Base-by-base conservation (phyloP, 2,113 vertebrate species). In the Strigops habroptila region DNA sequence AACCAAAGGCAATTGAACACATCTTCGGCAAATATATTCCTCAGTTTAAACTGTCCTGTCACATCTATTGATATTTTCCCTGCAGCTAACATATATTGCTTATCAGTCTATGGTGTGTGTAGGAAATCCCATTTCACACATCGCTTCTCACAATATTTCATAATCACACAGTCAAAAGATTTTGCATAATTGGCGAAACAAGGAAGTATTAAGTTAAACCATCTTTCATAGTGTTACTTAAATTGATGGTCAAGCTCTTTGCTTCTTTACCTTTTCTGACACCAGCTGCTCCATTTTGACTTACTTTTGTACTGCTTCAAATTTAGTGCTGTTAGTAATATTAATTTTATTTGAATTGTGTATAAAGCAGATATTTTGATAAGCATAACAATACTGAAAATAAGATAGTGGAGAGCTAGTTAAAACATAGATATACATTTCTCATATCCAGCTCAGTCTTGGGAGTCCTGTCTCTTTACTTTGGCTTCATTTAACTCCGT, bases 41-140 rank as follows among this genome's bases (percentile, higher is more conserved):
- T 86, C 4, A 3, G 33, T 83, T 88, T 83, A 70, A 91, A 63
- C 46, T 81, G 22, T 74, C 55, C 77, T 91, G 77, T 81, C 55
- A 37, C 55, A 37, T 75, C 46, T 81, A 63, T 77, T 76, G 71
- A 83, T 33, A 77, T 83, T 93, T 96, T 81, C 4, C 5, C 49
- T 77, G 37, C 49, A 52, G 63, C 63, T 91, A 86, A 73, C 82
- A 70, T 77, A 44, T 76, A 91, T 52, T 73, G 33, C 53, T 80
- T 86, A 83, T 86, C 89, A 83, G 63, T 89, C n/a, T 75, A 24
- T 74, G 46, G 28, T 57, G 27, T 78, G 25, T 78, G 64, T 81
- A 77, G 53, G 64, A 91, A 92, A 91, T 78, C 46, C 46, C n/a
- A 71, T 94, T 94, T 96, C 74, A 84, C 52, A 83, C 69, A 67